A percentile compares a stretch with the other conserved stretches of the same genome.
Evolutionary conservation across 2,888 invertebrate genomes (phyloP).

Genomic region (Phaedon cochleariae): DNA sequence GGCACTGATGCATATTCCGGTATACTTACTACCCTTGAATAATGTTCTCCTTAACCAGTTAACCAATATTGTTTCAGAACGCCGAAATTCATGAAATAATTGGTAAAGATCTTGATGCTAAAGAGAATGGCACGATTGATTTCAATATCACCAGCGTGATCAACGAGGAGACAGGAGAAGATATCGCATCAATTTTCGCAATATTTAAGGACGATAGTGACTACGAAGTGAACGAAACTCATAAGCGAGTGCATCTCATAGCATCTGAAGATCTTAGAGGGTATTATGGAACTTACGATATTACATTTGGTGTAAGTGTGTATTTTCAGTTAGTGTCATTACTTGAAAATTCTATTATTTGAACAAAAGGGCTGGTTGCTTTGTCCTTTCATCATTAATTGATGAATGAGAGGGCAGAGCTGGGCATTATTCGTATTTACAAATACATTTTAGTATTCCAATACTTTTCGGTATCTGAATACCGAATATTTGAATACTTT

Average conservation of each 20-base stretch:
- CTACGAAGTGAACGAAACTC: constrained; percentile 51
- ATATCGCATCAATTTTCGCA: constrained; percentile 53
- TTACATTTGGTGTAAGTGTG: constrained; percentile 64
- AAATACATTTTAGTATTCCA: too few species aligned
- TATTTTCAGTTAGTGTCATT: not conserved
- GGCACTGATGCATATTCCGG: too few species aligned
- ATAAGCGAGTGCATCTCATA: constrained; percentile 60
- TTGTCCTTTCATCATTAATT: too few species aligned
- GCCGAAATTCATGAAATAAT: constrained; percentile 40
- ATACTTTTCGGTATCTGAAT: too few species aligned
- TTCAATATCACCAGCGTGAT: constrained; percentile 53
- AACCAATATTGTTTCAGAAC: constrained; percentile 38
- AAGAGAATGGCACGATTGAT: constrained; percentile 40
- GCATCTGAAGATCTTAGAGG: constrained; percentile 63
- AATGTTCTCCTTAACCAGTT: too few species aligned
- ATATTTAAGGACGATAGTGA: constrained; percentile 36
- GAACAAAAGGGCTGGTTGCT: too few species aligned
- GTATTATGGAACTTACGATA: constrained; percentile 67
- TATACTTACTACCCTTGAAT: too few species aligned
- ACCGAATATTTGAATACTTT: too few species aligned
- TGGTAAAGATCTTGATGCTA: constrained; percentile 43
- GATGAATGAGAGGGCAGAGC: too few species aligned
- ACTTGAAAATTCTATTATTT: too few species aligned
- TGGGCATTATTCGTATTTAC: too few species aligned
- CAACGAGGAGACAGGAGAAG: constrained; percentile 63